Percentiles rank a stretch among this genome's conserved stretches.
These are phyloP conservation scores for Drosophila insularis DNA, from an alignment of 1,140 invertebrate genomes.

Conservation along the genomic window DNA sequence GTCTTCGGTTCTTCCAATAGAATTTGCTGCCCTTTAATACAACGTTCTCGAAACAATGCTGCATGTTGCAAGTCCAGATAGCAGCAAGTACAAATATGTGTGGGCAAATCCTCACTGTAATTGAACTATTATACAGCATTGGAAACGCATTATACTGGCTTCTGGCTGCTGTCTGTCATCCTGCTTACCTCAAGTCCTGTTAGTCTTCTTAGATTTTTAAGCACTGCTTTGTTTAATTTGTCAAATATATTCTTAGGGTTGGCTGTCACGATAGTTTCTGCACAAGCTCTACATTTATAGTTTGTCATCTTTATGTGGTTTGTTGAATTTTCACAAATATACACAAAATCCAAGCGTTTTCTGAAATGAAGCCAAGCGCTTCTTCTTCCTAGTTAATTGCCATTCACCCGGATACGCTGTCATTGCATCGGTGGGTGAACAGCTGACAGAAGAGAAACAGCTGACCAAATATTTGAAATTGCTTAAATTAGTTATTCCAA, in stretches of 20 bases:
- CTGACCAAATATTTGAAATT: neutral
- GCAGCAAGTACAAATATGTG: slow-evolving; percentile 64
- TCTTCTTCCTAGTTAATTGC: neutral
- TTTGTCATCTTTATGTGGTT: slow-evolving; percentile 14
- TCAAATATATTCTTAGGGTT: slow-evolving; percentile 58
- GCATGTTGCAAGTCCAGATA: slow-evolving; percentile 58
- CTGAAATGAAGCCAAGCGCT: neutral
- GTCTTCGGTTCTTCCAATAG: neutral
- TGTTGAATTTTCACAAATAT: neutral
- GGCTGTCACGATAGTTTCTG: slow-evolving; percentile 46
- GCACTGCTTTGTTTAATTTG: slow-evolving; percentile 33
- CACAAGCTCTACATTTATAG: slow-evolving; percentile 46
- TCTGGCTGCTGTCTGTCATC: neutral
- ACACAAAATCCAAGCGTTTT: neutral
- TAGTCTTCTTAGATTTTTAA: slow-evolving; percentile 35
- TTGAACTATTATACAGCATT: slow-evolving; percentile 25
- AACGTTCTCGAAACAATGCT: slow-evolving; percentile 52
- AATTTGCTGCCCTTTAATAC: slow-evolving; percentile 37
- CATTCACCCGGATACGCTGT: no score
- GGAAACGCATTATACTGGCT: neutral
- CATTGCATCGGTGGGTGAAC: no score
- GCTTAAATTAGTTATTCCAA: neutral
- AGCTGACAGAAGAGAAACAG: neutral
- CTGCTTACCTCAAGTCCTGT: slow-evolving; percentile 50
- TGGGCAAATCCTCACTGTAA: slow-evolving; percentile 25